Evolutionary conservation across 2,888 invertebrate species (phyloP), one percentile per base, ranked within the genome.

Genomic region (Calameuta filiformis): DNA sequence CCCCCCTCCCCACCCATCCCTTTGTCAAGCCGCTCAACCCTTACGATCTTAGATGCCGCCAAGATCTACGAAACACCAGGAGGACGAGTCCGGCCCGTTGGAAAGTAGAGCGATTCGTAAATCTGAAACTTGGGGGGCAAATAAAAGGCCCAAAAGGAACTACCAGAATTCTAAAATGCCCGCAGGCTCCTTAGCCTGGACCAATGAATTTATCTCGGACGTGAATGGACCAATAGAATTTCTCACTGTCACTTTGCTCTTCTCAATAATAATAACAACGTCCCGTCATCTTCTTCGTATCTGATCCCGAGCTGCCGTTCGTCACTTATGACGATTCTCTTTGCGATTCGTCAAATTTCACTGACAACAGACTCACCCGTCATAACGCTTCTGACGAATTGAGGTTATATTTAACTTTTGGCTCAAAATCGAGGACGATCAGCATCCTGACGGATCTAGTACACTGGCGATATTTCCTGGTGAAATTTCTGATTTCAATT

Each of bases 101-200:
- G 83, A 86, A 88, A 86, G 83, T 85, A 84, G 86, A 88, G 87
- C 85, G 84, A 84, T 84, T 83, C 83, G 81, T 83, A 81, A 83
- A 86, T 83, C 81, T 80, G 56, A 56, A 40, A 40, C 40, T 15
- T 15, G 37, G 40, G 4, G 4, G 15, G 15, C 4, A 15, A 40
- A 40, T 40, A 40, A 15, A 15, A 15, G 40, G 6, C 0, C 15
- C 15, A 15, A 40, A 40, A 56, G 23, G 23, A 56, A 9, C 56
- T 23, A 56, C 6, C 56, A 56, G 23, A 23, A 56, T 9, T 56
- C 6, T 23, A 56, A 56, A 56, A 56, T 56, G 9, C 23, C 23
- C 56, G 9, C 23, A 23, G 56, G 9, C 56, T 56, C 23, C 56
- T 56, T 56, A 15, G 23, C 23, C 56, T 2, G 56, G 56, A 56